Evolutionary conservation across 2,888 invertebrate genomes (phyloP).

Genomic region (Sphaeridia pumilis): DNA sequence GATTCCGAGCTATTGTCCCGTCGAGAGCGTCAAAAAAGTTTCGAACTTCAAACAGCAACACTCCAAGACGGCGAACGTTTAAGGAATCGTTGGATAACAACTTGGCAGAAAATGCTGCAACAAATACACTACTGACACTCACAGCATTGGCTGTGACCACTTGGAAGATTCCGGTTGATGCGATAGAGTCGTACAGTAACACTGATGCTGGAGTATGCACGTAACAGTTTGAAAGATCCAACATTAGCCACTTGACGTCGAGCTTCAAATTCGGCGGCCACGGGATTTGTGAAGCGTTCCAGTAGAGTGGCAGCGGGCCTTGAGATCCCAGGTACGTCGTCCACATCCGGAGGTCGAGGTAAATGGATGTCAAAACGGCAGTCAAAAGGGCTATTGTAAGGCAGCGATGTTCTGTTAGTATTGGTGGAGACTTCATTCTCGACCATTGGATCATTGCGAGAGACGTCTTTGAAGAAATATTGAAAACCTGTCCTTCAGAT

Average conservation of each 20-base stretch:
- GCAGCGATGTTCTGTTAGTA: constrained; percentile 5
- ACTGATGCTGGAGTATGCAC: constrained; percentile 68
- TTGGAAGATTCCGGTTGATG: constrained; percentile 47
- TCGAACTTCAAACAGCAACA: constrained; percentile 64
- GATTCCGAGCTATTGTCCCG: constrained; percentile 67
- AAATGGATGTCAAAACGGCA: neutral
- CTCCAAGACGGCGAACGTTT: constrained; percentile 57
- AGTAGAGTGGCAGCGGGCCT: constrained; percentile 10
- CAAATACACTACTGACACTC: constrained; percentile 63
- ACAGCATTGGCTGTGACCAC: constrained; percentile 71
- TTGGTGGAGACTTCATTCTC: constrained; percentile 1
- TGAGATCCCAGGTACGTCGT: neutral
- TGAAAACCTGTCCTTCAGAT: no score
- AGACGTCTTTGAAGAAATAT: no score
- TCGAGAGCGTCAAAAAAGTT: constrained; percentile 76
- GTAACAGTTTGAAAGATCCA: constrained; percentile 75
- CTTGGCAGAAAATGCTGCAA: constrained; percentile 62
- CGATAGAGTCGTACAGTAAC: constrained; percentile 54
- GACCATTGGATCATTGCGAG: no score
- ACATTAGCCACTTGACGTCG: constrained; percentile 67
- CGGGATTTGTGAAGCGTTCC: neutral
- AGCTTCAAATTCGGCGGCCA: constrained; percentile 66
- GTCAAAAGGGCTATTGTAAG: neutral
- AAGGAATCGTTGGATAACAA: constrained; percentile 61
- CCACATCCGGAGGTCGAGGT: constrained; percentile 1